Evolutionary conservation across 2,797 vertebrate genomes (phyloP).

Genomic region (Anableps anableps): DNA sequence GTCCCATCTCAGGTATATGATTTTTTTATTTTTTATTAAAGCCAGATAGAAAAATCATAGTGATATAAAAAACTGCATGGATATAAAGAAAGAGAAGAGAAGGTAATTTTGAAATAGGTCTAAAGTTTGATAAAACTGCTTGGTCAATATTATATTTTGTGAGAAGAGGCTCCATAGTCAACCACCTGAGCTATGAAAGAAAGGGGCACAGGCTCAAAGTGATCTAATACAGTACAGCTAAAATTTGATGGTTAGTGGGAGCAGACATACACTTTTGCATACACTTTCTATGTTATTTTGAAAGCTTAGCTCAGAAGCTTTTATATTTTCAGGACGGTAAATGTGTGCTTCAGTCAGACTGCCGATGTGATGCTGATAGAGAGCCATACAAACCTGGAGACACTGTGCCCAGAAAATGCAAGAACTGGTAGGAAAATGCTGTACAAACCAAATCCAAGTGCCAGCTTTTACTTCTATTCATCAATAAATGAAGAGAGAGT

Average conservation of each 20-base stretch:
- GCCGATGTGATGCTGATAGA: constrained; percentile 82
- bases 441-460: background rate
- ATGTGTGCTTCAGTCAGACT: constrained; percentile 80
- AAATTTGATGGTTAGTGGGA: background rate
- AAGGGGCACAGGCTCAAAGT: background rate
- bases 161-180: background rate
- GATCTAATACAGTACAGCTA: background rate
- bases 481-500: background rate
- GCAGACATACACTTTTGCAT: fast-evolving
- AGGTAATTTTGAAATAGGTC: background rate
- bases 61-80: no score
- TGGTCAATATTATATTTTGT: no score
- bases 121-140: background rate
- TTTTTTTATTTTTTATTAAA: no score
- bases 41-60: no score
- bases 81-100: no score
- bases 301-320: background rate
- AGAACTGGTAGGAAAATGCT: constrained; percentile 83
- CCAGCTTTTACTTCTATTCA: background rate
- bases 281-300: background rate
- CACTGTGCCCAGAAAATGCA: constrained; percentile 77
- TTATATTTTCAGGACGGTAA: constrained; percentile 73
- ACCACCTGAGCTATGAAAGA: background rate
- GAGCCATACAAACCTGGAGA: constrained; percentile 76
- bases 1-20: no score